Evolutionary conservation across 1,140 invertebrate genomes (phyloP).

Genomic region (Drosophila nigromelanica): DNA sequence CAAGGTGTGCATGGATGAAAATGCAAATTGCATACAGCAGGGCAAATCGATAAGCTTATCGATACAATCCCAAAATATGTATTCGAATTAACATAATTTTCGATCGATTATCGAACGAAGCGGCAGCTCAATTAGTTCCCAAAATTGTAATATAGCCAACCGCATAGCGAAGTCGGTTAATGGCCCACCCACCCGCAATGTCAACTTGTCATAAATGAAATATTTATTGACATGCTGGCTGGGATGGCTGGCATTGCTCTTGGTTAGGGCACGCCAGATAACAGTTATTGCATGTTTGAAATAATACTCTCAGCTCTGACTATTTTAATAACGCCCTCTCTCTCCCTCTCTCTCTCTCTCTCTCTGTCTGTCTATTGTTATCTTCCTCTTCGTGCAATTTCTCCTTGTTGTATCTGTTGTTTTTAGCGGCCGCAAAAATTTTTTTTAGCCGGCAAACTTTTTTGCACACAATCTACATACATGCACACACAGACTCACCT

Average conservation of each 20-base stretch:
- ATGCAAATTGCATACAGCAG: conserved; percentile 38
- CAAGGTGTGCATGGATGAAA: conserved; percentile 4
- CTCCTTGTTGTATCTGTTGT: conserved; percentile 18
- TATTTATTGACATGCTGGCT: conserved; percentile 64
- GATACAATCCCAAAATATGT: neutral
- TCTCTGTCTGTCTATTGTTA: neutral
- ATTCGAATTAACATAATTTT: neutral
- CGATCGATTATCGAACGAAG: conserved; percentile 46
- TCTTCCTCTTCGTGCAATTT: conserved; percentile 6
- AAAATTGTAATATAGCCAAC: conserved; percentile 45
- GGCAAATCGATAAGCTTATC: neutral
- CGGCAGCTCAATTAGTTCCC: conserved; percentile 53
- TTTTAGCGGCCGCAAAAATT: conserved; percentile 40
- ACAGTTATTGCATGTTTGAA: conserved; percentile 1
- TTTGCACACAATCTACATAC: conserved; percentile 23
- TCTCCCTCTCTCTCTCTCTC: neutral
- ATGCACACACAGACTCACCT: conserved; percentile 26
- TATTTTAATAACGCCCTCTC: neutral
- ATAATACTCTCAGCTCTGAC: neutral
- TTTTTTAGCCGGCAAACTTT: conserved; percentile 47
- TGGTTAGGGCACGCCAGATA: conserved; percentile 20
- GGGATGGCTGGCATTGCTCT: conserved; percentile 7
- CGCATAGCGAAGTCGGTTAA: neutral
- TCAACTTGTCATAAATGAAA: conserved; percentile 71
- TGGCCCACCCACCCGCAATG: conserved; percentile 25